phyloP scores from a whole-genome alignment of 2,113 vertebrate genomes.

The Pagrus major region DNA sequence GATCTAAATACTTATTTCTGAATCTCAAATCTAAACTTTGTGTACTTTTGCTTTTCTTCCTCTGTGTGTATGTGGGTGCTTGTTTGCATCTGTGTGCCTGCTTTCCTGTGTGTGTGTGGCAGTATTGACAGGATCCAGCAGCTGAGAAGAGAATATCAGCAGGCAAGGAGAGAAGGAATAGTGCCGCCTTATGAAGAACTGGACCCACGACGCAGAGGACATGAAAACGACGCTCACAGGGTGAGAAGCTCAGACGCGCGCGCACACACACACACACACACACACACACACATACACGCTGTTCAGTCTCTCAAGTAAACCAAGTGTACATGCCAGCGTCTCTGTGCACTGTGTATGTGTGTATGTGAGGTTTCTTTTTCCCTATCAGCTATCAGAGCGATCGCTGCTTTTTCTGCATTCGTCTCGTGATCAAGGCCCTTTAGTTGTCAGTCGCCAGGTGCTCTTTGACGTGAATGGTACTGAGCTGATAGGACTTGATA shows the following conservation, averaged over 20 bases:
- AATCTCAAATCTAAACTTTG: too few species aligned
- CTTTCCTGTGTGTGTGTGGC: conserved; percentile 31
- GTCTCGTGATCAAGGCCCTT: conserved; percentile 48
- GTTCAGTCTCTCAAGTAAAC: too few species aligned
- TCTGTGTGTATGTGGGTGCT: neutral
- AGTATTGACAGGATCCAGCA: conserved; percentile 94
- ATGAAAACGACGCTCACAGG: conserved; percentile 88
- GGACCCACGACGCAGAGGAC: conserved; percentile 82
- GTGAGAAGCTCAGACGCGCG: conserved; percentile 81
- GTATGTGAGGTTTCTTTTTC: conserved; percentile 7
- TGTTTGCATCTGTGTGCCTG: neutral
- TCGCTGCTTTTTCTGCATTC: conserved; percentile 25
- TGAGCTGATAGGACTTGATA: conserved; percentile 46
- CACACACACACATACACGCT: neutral
- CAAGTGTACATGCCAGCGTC: neutral
- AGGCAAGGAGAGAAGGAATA: conserved; percentile 90
- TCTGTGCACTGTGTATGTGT: neutral
- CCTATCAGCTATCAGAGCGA: conserved; percentile 18
- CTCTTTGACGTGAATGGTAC: conserved; percentile 48
- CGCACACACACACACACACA: neutral
- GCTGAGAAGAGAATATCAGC: conserved; percentile 94
- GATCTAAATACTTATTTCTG: neutral
- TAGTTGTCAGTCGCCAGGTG: conserved; percentile 42
- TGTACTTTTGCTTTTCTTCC: neutral
- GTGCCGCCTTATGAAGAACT: conserved; percentile 89